A percentile compares a stretch with the other conserved stretches of the same genome.
Conservation (phyloP, 2,113 vertebrate species). For the Garra rufa region DNA sequence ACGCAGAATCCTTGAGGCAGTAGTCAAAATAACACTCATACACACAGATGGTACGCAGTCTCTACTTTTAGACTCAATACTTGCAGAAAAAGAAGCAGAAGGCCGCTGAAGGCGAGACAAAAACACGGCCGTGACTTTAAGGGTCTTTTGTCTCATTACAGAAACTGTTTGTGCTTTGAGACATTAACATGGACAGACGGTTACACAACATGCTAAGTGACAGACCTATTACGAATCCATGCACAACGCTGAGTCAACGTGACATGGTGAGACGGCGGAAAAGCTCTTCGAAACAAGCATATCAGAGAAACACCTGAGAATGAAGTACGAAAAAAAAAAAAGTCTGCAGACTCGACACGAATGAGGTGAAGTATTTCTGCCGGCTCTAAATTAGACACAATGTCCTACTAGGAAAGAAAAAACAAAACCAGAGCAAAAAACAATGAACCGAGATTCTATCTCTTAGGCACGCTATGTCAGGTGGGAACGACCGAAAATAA, state of each 20-base stretch:
- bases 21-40: constrained; percentile 45
- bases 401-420: constrained; percentile 15
- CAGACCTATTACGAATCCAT: constrained; percentile 40
- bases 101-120: constrained; percentile 8
- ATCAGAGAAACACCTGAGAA: background rate
- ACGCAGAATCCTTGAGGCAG: constrained; percentile 33
- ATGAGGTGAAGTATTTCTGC: constrained; percentile 7
- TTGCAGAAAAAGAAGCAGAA: constrained; percentile 7
- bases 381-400: constrained; percentile 19
- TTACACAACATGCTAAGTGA: constrained; percentile 40
- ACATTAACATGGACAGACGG: constrained; percentile 23
- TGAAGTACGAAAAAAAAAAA: background rate
- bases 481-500: constrained; percentile 28
- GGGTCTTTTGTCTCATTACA: constrained; percentile 16
- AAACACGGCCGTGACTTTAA: constrained; percentile 15
- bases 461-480: background rate
- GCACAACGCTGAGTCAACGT: constrained; percentile 38
- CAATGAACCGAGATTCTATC: constrained; percentile 43
- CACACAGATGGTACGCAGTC: background rate
- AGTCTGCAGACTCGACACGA: background rate
- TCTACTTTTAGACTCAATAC: constrained; percentile 41
- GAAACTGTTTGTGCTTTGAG: constrained; percentile 34
- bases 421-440: background rate
- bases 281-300: background rate
- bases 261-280: background rate